Evolutionary conservation across 1,140 invertebrate species (phyloP).

Genomic region (Himalopsyche phryganea): DNA sequence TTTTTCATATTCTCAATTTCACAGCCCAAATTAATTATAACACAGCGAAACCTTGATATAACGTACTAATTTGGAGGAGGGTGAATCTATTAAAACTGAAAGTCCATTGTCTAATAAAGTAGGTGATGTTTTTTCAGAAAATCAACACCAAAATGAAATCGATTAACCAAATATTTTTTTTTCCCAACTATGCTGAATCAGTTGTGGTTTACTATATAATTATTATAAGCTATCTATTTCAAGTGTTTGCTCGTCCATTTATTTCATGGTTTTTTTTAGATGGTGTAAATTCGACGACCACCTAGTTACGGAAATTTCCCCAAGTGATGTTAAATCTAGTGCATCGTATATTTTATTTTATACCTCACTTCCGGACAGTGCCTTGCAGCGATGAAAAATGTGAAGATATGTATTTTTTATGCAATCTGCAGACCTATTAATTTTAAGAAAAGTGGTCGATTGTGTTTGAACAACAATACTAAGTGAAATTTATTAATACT

Average conservation of each 20-base stretch:
- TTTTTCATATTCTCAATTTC: neutral
- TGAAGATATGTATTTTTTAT: too few species aligned
- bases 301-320: conserved; percentile 69
- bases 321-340: conserved; percentile 65
- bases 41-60: neutral
- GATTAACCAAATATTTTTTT: too few species aligned
- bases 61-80: neutral
- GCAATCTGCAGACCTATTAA: too few species aligned
- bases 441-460: too few species aligned
- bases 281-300: conserved; percentile 93
- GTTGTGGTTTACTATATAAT: too few species aligned
- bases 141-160: too few species aligned
- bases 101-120: neutral
- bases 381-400: conserved; percentile 13
- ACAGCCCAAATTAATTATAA: neutral
- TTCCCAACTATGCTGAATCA: too few species aligned
- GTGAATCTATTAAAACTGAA: neutral
- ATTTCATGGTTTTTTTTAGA: conserved; percentile 51
- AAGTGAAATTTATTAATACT: too few species aligned
- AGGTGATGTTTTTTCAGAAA: neutral
- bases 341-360: conserved; percentile 83
- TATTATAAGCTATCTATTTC: too few species aligned
- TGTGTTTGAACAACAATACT: too few species aligned
- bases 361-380: conserved; percentile 43
- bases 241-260: too few species aligned